Conservation (phyloP, 2,888 invertebrate genomes). For the Acanthosepion pharaonis region DNA sequence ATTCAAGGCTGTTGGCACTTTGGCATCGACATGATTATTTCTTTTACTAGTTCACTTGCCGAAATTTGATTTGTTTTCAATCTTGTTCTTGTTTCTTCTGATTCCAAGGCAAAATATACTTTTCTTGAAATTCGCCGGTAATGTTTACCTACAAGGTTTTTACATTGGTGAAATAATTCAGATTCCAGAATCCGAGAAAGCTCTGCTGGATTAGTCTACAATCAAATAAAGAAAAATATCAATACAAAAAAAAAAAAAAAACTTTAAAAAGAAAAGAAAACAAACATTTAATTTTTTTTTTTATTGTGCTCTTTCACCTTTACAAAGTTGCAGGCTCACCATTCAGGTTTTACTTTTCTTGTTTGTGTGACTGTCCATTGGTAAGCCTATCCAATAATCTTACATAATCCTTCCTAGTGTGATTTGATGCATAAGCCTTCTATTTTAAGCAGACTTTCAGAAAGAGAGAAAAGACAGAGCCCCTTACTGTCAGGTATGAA, state of each 20-base stretch:
- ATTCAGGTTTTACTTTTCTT: neutral
- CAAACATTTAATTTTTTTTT: neutral
- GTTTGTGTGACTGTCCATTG: neutral
- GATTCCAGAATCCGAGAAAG: neutral
- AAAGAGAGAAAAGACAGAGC: neutral
- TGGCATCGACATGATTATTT: slow-evolving; percentile 25
- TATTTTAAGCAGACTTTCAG: neutral
- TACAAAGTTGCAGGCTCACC: neutral
- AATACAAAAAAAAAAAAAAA: neutral
- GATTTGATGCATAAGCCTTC: slow-evolving; percentile 18
- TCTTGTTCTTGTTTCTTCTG: slow-evolving; percentile 23
- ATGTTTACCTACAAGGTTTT: slow-evolving; percentile 35
- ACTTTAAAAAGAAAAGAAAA: neutral
- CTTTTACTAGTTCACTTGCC: neutral
- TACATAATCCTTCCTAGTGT: neutral
- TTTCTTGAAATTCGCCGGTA: slow-evolving; percentile 37
- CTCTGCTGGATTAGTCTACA: neutral
- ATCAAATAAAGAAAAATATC: neutral
- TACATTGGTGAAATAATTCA: slow-evolving; percentile 4
- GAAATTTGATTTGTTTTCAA: neutral
- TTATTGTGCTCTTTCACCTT: neutral
- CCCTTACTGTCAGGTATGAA: slow-evolving; percentile 2
- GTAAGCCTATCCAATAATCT: slow-evolving; percentile 33
- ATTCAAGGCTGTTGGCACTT: neutral
- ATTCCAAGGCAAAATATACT: neutral